phyloP scores from a whole-genome alignment of 2,797 vertebrate species.

The Pangasius larnaudii region DNA sequence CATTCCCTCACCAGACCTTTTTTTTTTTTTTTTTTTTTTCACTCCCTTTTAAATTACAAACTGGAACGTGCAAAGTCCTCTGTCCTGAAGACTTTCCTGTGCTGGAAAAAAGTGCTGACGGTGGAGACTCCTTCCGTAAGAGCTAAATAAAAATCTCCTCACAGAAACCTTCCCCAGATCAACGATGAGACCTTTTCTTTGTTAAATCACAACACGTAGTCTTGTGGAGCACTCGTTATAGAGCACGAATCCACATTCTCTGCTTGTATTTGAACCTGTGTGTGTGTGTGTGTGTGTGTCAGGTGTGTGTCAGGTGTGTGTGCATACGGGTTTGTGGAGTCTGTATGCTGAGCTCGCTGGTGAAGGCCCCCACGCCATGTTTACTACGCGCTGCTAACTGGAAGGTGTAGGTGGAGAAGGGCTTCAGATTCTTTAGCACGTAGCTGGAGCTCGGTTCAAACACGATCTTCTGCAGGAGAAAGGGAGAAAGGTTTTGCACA shows the following conservation, averaged over 20 bases:
- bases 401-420: slow-evolving; percentile 94
- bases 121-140: too few species aligned
- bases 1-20: neutral
- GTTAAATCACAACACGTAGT: neutral
- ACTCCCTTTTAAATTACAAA: too few species aligned
- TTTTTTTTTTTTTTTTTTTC: too few species aligned
- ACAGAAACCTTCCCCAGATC: neutral
- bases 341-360: slow-evolving; percentile 91
- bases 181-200: neutral
- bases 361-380: slow-evolving; percentile 93
- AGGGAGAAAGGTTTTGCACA: neutral
- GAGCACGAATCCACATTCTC: neutral
- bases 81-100: too few species aligned
- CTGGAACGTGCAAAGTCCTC: too few species aligned
- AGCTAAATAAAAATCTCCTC: too few species aligned
- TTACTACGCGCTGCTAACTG: slow-evolving; percentile 93
- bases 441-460: slow-evolving; percentile 89
- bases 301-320: slow-evolving; percentile 56
- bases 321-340: slow-evolving; percentile 98
- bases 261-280: neutral
- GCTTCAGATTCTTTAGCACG: slow-evolving; percentile 90
- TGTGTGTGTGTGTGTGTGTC: neutral
- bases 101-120: too few species aligned
- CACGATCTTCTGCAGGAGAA: slow-evolving; percentile 80
- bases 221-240: neutral